Evolutionary conservation across 2,888 invertebrate species (phyloP).

Genomic region (Calephelis perditalis): DNA sequence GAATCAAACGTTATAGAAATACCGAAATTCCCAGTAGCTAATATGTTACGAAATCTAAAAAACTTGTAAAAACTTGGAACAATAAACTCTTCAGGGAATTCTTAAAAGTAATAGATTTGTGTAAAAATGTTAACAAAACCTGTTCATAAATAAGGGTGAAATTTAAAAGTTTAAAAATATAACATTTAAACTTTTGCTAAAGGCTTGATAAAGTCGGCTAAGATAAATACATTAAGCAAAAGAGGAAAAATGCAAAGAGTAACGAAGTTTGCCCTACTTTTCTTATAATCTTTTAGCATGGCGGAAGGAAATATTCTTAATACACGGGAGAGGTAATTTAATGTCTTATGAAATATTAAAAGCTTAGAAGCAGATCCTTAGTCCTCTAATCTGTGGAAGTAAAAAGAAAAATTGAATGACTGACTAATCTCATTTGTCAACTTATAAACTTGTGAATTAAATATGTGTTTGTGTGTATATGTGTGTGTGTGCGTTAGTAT

Average conservation of each 20-base stretch:
- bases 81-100: too few species aligned
- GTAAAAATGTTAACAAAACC: not conserved
- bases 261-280: conserved; percentile 1
- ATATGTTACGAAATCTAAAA: too few species aligned
- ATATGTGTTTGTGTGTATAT: too few species aligned
- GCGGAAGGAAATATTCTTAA: conserved; percentile 1
- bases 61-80: too few species aligned
- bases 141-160: conserved; percentile 1
- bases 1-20: too few species aligned
- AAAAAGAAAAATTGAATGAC: too few species aligned
- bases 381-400: too few species aligned
- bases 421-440: too few species aligned
- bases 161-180: conserved; percentile 7
- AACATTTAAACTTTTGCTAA: conserved; percentile 6
- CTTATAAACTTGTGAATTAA: too few species aligned
- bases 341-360: conserved; percentile 4
- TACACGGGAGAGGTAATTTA: conserved; percentile 3
- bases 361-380: conserved; percentile 2
- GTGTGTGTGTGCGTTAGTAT: too few species aligned
- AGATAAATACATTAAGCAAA: conserved; percentile 11
- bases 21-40: too few species aligned
- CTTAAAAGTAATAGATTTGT: too few species aligned
- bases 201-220: conserved; percentile 11
- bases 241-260: conserved; percentile 8
- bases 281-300: not conserved